These are phyloP conservation scores for Orussus abietinus DNA, from an alignment of 1,140 invertebrate genomes.

Conservation along the genomic window DNA sequence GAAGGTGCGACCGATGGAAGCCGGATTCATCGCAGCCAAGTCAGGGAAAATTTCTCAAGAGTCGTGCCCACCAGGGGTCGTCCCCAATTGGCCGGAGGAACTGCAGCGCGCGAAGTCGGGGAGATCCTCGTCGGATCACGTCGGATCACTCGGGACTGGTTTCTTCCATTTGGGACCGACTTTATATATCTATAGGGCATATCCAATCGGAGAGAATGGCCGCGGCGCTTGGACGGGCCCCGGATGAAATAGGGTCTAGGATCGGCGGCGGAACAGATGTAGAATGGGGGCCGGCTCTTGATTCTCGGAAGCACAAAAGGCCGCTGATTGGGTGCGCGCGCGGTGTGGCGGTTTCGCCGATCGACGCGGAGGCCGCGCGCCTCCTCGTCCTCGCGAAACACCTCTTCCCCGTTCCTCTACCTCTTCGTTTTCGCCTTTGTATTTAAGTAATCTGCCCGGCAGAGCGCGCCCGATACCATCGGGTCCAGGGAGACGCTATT, in stretches of 20 bases:
- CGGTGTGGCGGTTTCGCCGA: slow-evolving; percentile 5
- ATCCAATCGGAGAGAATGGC: slow-evolving; percentile 14
- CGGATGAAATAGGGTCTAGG: not conserved
- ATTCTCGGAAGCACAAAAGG: slow-evolving; percentile 9
- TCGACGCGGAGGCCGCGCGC: not conserved
- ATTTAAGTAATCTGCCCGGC: too few relatives aligned
- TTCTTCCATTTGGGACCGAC: slow-evolving; percentile 17
- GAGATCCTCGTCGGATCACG: too few relatives aligned
- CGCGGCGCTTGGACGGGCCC: not conserved
- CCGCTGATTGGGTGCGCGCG: slow-evolving; percentile 10
- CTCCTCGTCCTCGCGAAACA: not conserved
- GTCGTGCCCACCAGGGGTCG: too few relatives aligned
- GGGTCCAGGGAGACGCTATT: too few relatives aligned
- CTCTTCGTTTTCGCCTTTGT: not conserved
- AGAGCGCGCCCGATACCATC: too few relatives aligned
- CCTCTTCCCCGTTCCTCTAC: not conserved
- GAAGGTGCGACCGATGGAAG: too few relatives aligned
- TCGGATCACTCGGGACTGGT: slow-evolving; percentile 14
- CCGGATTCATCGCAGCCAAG: too few relatives aligned
- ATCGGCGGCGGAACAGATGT: slow-evolving; percentile 7
- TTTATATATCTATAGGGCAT: slow-evolving; percentile 14
- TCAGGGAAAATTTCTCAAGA: too few relatives aligned
- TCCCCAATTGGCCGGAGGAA: too few relatives aligned
- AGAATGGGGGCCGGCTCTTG: slow-evolving; percentile 6
- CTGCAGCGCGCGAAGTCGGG: too few relatives aligned